Percentiles rank a stretch among this genome's conserved stretches.
phyloP scores from a whole-genome alignment of 2,113 vertebrate species.

The Paraplagusia blochii region DNA sequence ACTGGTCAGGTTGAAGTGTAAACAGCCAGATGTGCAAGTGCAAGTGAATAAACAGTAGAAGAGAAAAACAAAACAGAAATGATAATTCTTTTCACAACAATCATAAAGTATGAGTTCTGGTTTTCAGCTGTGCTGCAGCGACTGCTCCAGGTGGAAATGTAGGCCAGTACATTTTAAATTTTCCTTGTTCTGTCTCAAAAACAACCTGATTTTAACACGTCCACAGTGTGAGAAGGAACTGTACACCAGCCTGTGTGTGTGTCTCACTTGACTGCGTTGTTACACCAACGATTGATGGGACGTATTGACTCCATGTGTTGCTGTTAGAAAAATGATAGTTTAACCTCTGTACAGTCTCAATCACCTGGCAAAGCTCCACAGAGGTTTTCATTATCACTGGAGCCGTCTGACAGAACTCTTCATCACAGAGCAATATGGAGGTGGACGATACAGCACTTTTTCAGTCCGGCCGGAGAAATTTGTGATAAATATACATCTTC shows the following conservation, averaged over 20 bases:
- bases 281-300: constrained; percentile 16
- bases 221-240: too few species aligned
- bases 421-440: constrained; percentile 22
- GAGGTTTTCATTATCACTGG: not conserved
- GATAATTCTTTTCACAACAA: not conserved
- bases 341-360: not conserved
- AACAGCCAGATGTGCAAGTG: too few species aligned
- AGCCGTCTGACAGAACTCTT: constrained; percentile 18
- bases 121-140: constrained; percentile 44
- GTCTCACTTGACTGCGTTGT: constrained; percentile 13
- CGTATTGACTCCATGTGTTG: constrained; percentile 7
- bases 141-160: constrained; percentile 45
- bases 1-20: too few species aligned
- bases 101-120: constrained; percentile 15
- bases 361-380: constrained; percentile 15
- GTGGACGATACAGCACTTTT: not conserved
- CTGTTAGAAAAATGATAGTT: not conserved
- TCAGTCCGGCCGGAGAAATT: too few species aligned
- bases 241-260: not conserved
- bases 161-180: too few species aligned
- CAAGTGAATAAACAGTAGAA: too few species aligned
- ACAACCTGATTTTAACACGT: too few species aligned
- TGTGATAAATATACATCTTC: too few species aligned
- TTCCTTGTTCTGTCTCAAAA: too few species aligned
- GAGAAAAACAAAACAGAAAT: too few species aligned